Conservation (phyloP, 2,113 vertebrate genomes). For the Salvator merianae region DNA sequence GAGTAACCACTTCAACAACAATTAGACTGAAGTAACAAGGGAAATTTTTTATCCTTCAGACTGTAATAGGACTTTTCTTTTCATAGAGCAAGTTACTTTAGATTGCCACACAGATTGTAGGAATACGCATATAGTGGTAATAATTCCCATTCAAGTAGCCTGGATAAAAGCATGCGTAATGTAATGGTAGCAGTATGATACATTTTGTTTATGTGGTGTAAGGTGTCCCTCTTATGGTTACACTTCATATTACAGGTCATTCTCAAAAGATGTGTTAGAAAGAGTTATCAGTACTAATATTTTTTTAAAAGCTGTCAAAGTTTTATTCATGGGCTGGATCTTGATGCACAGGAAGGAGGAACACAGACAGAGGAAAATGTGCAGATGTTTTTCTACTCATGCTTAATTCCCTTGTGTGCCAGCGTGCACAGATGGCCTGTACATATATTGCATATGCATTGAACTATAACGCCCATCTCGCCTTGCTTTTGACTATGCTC, state of each 20-base stretch:
- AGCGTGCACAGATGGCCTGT: too few relatives aligned
- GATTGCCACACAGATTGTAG: background rate
- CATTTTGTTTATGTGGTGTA: background rate
- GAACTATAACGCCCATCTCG: background rate
- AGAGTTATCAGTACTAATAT: background rate
- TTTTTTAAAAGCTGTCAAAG: too few relatives aligned
- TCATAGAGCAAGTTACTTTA: background rate
- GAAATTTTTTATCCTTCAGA: background rate
- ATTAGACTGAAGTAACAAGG: background rate
- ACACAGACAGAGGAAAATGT: too few relatives aligned
- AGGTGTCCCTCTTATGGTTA: slow-evolving; percentile 11
- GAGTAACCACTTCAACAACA: background rate
- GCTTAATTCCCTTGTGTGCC: too few relatives aligned
- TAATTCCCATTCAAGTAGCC: background rate
- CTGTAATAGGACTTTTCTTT: background rate
- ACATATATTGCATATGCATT: background rate
- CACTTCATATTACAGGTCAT: background rate
- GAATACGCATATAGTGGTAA: background rate
- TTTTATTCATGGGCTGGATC: too few relatives aligned
- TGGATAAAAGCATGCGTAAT: background rate
- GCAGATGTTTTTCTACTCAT: too few relatives aligned
- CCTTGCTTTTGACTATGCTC: background rate
- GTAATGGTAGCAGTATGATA: background rate
- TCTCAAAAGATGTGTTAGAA: background rate
- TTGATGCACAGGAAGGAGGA: too few relatives aligned